These are phyloP conservation scores for Indri indri DNA, from an alignment of 2,113 vertebrate genomes.

Conservation along the genomic window DNA sequence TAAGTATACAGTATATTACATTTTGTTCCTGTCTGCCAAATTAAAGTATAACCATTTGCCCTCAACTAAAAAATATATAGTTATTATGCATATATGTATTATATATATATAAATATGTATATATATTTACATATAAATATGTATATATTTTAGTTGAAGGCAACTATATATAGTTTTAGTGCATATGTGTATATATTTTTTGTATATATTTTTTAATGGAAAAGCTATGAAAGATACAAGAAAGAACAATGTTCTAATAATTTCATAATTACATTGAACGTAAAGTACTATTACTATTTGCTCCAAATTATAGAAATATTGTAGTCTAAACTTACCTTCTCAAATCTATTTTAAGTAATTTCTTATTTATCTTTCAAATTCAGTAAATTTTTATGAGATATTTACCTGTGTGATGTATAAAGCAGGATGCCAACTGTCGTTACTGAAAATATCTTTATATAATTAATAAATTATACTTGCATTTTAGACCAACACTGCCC, in stretches of 20 bases:
- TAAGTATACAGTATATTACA: background rate
- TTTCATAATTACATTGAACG: background rate
- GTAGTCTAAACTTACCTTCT: background rate
- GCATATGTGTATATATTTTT: background rate
- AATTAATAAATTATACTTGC: background rate
- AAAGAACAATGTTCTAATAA: background rate
- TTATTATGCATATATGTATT: background rate
- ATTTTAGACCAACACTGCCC: background rate
- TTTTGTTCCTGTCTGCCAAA: background rate
- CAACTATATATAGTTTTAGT: background rate
- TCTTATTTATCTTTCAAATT: background rate
- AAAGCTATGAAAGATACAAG: background rate
- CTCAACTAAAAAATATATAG: background rate
- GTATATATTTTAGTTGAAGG: background rate
- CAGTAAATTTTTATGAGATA: background rate
- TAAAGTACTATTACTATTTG: background rate
- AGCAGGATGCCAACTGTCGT: background rate
- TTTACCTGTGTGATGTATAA: background rate
- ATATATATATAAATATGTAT: no score
- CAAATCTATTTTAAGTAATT: background rate
- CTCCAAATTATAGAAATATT: background rate
- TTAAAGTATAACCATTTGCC: background rate
- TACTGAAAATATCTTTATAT: background rate
- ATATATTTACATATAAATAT: background rate
- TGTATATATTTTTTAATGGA: background rate